These are phyloP conservation scores for Lycodopsis pacificus DNA, from an alignment of 2,797 vertebrate genomes.

Conservation along the genomic window DNA sequence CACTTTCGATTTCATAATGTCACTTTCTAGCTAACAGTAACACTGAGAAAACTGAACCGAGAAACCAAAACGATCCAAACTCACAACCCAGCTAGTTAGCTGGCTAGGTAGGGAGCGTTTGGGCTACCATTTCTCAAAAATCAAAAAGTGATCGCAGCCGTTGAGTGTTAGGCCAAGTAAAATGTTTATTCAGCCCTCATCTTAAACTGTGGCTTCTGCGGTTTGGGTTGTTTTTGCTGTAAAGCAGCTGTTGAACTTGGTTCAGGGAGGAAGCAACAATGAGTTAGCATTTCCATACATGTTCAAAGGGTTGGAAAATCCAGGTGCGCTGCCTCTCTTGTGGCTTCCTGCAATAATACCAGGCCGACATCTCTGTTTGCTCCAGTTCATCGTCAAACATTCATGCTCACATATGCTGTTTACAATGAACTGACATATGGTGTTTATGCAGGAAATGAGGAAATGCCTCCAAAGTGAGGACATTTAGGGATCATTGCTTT, in stretches of 20 bases:
- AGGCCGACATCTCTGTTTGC: not conserved
- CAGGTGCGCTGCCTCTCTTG: conserved; percentile 20
- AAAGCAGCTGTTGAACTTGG: not conserved
- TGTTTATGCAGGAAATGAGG: conserved; percentile 47
- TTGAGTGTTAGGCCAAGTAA: not conserved
- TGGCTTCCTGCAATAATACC: not conserved
- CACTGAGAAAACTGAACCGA: not conserved
- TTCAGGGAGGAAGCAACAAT: not conserved
- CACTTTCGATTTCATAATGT: not conserved
- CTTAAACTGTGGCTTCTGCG: conserved; percentile 2
- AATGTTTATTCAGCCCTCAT: conserved; percentile 19
- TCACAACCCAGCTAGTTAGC: not conserved
- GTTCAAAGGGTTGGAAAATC: conserved; percentile 1
- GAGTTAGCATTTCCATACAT: not conserved
- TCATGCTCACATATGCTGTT: conserved; percentile 44
- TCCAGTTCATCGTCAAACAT: conserved; percentile 27
- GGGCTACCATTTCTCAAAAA: not conserved
- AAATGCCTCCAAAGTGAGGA: conserved; percentile 31
- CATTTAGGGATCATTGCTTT: conserved; percentile 35
- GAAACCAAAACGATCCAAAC: too few relatives aligned
- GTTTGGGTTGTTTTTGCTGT: not conserved
- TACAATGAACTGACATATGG: conserved; percentile 27
- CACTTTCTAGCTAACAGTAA: not conserved
- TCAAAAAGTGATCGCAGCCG: not conserved
- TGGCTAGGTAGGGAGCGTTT: not conserved